Percentiles rank a stretch among this genome's conserved stretches.
phyloP scores from a whole-genome alignment of 2,113 vertebrate genomes.

The Tetrao urogallus region DNA sequence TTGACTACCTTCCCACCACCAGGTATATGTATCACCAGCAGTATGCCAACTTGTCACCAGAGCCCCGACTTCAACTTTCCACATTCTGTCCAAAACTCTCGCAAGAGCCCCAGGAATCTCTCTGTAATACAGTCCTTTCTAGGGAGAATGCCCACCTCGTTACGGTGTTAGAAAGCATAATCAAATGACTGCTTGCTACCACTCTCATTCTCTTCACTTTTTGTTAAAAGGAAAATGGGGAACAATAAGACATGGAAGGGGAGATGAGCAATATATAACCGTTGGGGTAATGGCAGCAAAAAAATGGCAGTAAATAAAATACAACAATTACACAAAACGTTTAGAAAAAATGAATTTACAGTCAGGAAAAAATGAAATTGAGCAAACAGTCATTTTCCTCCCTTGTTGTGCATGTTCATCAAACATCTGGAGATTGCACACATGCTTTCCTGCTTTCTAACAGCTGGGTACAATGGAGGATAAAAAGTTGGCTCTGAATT shows the following conservation, averaged over 20 bases:
- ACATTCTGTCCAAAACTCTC: neutral
- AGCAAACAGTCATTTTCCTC: neutral
- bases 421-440: slow-evolving; percentile 37
- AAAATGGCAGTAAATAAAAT: neutral
- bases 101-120: neutral
- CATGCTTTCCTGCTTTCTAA: slow-evolving; percentile 16
- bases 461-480: slow-evolving; percentile 39
- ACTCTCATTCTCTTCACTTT: neutral
- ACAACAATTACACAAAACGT: neutral
- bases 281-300: neutral
- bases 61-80: neutral
- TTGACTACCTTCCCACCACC: neutral
- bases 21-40: rapidly evolving
- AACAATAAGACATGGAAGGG: neutral
- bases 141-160: neutral
- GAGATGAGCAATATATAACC: neutral
- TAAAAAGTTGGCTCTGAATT: slow-evolving; percentile 55
- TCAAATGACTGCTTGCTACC: neutral
- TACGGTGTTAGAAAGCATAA: neutral
- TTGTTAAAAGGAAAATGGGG: neutral
- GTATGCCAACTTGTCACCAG: neutral
- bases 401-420: neutral
- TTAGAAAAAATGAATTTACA: neutral
- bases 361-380: neutral
- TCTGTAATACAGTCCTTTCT: neutral